Evolutionary conservation across 2,113 vertebrate species (phyloP), one percentile per base, ranked within the genome.

Genomic region (Urocitellus parryii): DNA sequence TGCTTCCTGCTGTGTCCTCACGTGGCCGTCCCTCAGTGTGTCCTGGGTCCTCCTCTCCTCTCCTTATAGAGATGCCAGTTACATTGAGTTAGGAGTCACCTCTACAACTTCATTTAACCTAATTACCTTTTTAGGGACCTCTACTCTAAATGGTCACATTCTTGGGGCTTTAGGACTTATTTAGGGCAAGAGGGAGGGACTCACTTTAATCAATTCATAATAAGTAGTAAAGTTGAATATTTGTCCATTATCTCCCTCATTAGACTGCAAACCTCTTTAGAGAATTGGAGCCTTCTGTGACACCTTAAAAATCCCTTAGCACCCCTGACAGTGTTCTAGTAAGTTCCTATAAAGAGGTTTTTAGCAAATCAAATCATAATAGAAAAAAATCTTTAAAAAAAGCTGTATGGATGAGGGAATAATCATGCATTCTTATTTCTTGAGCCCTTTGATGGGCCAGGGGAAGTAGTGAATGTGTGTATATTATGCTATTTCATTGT

Each of bases 331-430:
- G 0, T 3, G 8, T 88, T 70, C 65, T 88, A 88, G 34, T 79
- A 83, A 83, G 18, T 84, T 70, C 79, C 32, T 81, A 80, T 32
- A 34, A 56, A 93, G 88, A 91, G 7, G 3, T 70, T 95, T 91
- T 68, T 70, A 70, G 22, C 91, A 83, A 84, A 24, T 83, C 45
- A 93, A 91, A 88, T 91, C 56, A 73, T 72, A n/a, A 56, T 22
- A 70, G 48, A 58, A 85, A 82, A 65, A 77, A 45, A 45, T 45
- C 45, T 45, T 45, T 45, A 1, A 45, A 83, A 83, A 73, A 91
- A 90, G 24, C 53, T 34, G 4, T 70, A 17, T 48, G 48, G 56
- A 53, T 18, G 53, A 93, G 45, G 45, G 58, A 76, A 86, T 65
- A 63, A 68, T 42, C n/a, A 77, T 18, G 12, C 17, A 82, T 22